Evolutionary conservation across 2,113 vertebrate species (phyloP), one percentile per base, ranked within the genome.

Genomic region (Pimephales promelas): DNA sequence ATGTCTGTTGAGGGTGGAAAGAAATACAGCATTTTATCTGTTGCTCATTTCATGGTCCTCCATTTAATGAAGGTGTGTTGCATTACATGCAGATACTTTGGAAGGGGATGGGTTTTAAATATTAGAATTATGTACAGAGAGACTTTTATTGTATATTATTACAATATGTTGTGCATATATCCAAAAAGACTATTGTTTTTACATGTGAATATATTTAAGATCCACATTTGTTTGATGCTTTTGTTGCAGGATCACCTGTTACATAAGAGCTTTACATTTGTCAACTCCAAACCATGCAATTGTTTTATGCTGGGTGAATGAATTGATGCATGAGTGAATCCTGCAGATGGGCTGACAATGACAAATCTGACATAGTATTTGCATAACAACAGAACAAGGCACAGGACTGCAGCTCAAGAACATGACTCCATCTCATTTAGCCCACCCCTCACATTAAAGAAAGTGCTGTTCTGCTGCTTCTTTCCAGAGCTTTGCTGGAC

Each of bases 261-360:
- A 73, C 70, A 57, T 64, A 54, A 68, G 43, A 22, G 59, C 28
- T 61, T 22, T 61, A 34, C 16, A 8, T 79, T 73, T 81, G 83
- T 72, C 80, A 89, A 49, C 8, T 71, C 66, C 73, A 71, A 49
- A 11, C 31, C 49, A 77, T 36, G 31, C 74, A 36, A 9, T 59
- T 77, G 52, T 40, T 72, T 22, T 72, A 45, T 54, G 36, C 68
- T 34, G 10, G 79, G 85, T 59, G 83, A 74, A 85, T 76, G 31
- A 52, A 31, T 40, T 83, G 56, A 82, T 40, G 43, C 28, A 73
- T 74, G 86, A 84, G 75, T 84, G 86, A 76, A 80, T 10, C 16
- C 86, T 91, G 90, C 93, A 94, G 92, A 92, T 93, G 93, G 90
- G 81, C 83, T 83, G 83, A 93, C 90, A 92, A 92, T 91, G 82